These are phyloP conservation scores for Epirrhoe alternata DNA, from an alignment of 2,888 invertebrate species.

Conservation along the genomic window DNA sequence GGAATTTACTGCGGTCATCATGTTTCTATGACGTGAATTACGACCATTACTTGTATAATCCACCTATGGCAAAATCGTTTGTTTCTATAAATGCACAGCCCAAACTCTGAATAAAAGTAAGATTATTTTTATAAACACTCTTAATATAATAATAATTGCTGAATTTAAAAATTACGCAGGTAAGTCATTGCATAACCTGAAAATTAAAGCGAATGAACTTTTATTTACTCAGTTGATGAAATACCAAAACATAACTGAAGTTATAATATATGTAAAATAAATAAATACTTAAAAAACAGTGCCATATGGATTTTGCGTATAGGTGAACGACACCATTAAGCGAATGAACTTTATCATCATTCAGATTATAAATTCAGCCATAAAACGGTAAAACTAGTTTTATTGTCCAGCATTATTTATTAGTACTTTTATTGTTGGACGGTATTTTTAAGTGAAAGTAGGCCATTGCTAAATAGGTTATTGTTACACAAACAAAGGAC, in stretches of 20 bases:
- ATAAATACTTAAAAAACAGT: not conserved
- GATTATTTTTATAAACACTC: no score
- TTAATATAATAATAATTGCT: no score
- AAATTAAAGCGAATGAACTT: not conserved
- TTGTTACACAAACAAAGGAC: conserved; percentile 4
- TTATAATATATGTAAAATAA: no score
- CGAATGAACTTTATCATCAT: conserved; percentile 40
- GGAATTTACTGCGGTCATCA: not conserved
- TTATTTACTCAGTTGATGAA: not conserved
- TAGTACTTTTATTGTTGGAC: conserved; percentile 15
- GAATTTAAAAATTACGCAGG: not conserved
- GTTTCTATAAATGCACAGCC: not conserved
- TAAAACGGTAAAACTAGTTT: conserved; percentile 32
- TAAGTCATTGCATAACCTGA: not conserved
- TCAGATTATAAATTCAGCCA: conserved; percentile 32
- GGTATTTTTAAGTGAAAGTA: conserved; percentile 13
- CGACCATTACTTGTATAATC: not conserved
- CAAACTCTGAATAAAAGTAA: no score
- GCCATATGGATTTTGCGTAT: conserved; percentile 3
- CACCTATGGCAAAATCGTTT: not conserved
- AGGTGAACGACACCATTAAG: conserved; percentile 39
- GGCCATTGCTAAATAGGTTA: conserved; percentile 21
- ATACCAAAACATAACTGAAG: not conserved
- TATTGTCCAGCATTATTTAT: no score
- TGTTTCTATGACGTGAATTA: not conserved